Evolutionary conservation across 2,797 vertebrate species (phyloP).

Genomic region (Iguana delicatissima): DNA sequence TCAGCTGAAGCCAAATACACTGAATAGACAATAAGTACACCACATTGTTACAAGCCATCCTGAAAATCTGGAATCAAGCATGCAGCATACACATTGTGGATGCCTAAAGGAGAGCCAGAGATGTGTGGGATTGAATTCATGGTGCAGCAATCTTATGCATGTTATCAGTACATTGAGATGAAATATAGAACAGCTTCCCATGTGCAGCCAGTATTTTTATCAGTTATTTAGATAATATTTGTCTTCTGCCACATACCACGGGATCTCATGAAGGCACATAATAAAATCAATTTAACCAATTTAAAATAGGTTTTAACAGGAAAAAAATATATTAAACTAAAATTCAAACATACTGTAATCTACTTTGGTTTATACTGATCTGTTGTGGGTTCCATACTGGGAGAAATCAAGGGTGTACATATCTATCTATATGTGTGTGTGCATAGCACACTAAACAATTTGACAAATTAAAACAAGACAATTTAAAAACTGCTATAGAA

Average conservation of each 20-base stretch:
- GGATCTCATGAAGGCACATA: neutral
- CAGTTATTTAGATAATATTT: no score
- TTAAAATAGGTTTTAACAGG: no score
- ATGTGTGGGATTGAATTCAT: neutral
- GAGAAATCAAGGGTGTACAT: no score
- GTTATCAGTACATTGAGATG: neutral
- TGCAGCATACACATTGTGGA: neutral
- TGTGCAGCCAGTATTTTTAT: neutral
- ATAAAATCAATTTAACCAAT: neutral
- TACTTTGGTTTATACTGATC: no score
- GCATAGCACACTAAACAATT: no score
- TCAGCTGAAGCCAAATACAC: slow-evolving; percentile 29
- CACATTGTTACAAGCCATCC: neutral
- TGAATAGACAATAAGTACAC: neutral
- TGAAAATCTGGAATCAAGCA: slow-evolving; percentile 12
- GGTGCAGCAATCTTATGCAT: neutral
- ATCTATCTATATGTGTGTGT: no score
- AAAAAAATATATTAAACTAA: no score
- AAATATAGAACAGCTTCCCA: neutral
- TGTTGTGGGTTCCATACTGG: no score
- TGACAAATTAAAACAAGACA: no score
- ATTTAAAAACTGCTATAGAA: no score
- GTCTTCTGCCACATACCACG: neutral
- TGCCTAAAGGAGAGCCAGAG: neutral
- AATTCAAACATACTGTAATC: no score